Percentiles rank a stretch among this genome's conserved stretches.
Evolutionary conservation across 2,113 vertebrate species (phyloP).

Genomic region (Gallinago jamesoni): DNA sequence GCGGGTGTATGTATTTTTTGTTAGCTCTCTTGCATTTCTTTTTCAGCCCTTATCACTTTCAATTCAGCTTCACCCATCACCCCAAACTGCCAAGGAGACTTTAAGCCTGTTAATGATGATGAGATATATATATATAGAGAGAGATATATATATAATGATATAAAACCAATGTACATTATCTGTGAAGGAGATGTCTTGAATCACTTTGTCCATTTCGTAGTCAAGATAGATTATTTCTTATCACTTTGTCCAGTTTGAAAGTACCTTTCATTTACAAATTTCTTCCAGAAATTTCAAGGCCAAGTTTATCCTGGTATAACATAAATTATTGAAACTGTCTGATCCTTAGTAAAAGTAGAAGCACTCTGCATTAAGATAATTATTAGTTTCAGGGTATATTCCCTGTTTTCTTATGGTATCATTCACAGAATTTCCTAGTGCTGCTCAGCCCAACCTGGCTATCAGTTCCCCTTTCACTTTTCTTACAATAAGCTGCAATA

Average conservation of each 20-base stretch:
- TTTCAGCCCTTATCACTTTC: not conserved
- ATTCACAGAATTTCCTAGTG: not conserved
- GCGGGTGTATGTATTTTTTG: not conserved
- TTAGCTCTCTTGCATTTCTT: not conserved
- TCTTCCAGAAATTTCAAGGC: not conserved
- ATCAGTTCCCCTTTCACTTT: not conserved
- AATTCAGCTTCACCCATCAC: not conserved
- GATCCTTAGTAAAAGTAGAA: not conserved
- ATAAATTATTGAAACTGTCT: not conserved
- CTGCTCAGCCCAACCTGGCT: not conserved
- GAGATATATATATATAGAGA: too few species aligned
- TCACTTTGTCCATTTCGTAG: not conserved
- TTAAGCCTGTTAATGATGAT: not conserved
- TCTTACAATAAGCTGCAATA: not conserved
- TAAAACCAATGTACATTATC: not conserved
- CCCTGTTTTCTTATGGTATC: not conserved
- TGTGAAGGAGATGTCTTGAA: not conserved
- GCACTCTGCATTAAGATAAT: not conserved
- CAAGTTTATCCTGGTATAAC: not conserved
- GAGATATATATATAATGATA: too few species aligned
- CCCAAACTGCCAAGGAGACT: not conserved
- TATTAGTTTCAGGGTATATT: not conserved
- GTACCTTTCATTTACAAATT: not conserved
- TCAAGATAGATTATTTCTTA: not conserved
- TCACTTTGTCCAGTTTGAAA: not conserved